A percentile compares a stretch with the other conserved stretches of the same genome.
Evolutionary conservation across 2,888 invertebrate species (phyloP).

Genomic region (Malacosoma neustria): DNA sequence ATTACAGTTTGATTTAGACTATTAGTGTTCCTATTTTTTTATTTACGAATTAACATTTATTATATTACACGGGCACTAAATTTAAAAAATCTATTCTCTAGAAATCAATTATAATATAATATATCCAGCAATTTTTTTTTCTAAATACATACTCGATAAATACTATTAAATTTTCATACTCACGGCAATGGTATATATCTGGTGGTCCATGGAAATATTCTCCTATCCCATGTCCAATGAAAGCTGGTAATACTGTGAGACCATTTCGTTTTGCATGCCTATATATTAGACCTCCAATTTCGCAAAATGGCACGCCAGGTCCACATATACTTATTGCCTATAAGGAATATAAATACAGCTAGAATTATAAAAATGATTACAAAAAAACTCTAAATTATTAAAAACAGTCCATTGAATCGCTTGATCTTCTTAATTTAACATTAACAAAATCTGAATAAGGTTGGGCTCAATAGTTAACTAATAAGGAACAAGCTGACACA

Average conservation of each 20-base stretch:
- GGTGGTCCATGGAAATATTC: slow-evolving; percentile 94
- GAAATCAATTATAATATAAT: no score
- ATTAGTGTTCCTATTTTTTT: no score
- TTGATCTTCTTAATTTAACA: no score
- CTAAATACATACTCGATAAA: no score
- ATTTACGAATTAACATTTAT: no score
- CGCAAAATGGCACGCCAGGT: slow-evolving; percentile 73
- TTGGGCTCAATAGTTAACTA: background rate
- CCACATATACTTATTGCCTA: slow-evolving; percentile 76
- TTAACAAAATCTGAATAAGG: no score
- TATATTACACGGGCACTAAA: no score
- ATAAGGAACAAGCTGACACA: background rate
- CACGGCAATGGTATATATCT: slow-evolving; percentile 89
- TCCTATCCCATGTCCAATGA: slow-evolving; percentile 96
- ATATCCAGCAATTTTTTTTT: no score
- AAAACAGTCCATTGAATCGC: no score
- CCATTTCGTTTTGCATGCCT: slow-evolving; percentile 76
- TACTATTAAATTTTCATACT: no score
- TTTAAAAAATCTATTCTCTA: no score
- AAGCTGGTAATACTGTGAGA: slow-evolving; percentile 83
- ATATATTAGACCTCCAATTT: slow-evolving; percentile 79
- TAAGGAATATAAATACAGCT: slow-evolving; percentile 10
- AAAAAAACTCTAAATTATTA: background rate
- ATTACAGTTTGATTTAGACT: no score
- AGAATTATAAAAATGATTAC: background rate